Conservation (phyloP, 1,140 invertebrate species). For the Xylocopa sonorina region DNA sequence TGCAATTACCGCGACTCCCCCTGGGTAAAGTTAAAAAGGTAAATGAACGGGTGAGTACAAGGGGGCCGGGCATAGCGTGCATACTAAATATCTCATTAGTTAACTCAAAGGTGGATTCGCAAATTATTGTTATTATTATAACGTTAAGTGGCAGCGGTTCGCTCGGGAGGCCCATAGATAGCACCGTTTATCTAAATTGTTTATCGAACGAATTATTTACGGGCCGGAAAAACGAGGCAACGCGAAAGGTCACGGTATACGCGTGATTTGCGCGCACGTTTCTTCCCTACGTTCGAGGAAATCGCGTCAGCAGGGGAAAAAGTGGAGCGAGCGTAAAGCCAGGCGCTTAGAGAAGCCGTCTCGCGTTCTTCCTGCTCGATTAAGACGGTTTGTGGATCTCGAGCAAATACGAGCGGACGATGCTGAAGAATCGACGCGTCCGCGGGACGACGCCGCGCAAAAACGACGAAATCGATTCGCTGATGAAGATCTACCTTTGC, state of each 20-base stretch:
- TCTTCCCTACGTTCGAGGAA: neutral
- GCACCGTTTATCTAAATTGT: constrained; percentile 30
- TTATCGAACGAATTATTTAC: constrained; percentile 24
- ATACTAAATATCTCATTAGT: constrained; percentile 52
- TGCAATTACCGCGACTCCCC: constrained; percentile 26
- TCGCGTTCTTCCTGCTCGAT: neutral
- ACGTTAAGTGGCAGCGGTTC: constrained; percentile 18
- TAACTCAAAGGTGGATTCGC: constrained; percentile 28
- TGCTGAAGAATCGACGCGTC: neutral
- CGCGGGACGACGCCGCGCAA: neutral
- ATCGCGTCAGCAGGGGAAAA: neutral
- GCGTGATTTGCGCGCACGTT: neutral
- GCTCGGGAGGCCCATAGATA: neutral
- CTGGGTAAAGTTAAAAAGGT: constrained; percentile 5
- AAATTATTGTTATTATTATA: constrained; percentile 42
- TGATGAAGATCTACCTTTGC: neutral
- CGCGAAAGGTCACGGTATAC: neutral
- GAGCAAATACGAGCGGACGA: neutral
- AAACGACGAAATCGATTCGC: neutral
- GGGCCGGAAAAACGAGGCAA: neutral
- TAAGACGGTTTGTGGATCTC: neutral
- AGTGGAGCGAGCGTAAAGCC: neutral
- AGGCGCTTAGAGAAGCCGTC: too few species aligned
- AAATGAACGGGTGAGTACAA: constrained; percentile 29
- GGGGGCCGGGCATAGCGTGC: neutral